Evolutionary conservation across 2,113 vertebrate species (phyloP), one percentile per base, ranked within the genome.

Genomic region (Myrmecobius fasciatus): DNA sequence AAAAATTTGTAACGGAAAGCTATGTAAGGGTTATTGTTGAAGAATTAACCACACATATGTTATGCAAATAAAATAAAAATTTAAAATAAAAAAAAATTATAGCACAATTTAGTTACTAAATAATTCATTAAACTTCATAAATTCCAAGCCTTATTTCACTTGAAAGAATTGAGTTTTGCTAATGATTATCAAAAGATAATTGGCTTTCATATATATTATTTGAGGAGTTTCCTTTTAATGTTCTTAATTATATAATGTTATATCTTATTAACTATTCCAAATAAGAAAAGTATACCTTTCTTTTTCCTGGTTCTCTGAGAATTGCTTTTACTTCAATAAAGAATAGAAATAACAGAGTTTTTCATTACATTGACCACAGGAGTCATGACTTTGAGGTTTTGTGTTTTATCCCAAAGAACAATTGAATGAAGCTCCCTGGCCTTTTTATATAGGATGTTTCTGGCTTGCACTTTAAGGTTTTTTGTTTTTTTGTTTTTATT

Each of bases 171-270:
- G 8, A 0, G 2, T 2, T 93, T 91, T 90, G 8, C 93, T 92
- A 91, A 89, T 93, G 53, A 93, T 60, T 56, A 92, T 94, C 0
- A 90, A 26, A 91, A 92, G 36, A 51, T n/a, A 91, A 92, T 90
- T 46, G 43, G n/a, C 36, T 22, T 75, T 43, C 43, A 43, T 24
- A 91, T 92, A 49, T 60, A 12, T 14, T 53, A 43, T 93, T 24
- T 9, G 0, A 52, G 88, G 14, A 96, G 43, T 11, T 89, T 90
- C 92, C 47, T 14, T 93, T 95, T 43, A 83, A 83, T 17, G 20
- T 0, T 89, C 5, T 93, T 56, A 52, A 20, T 36, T 46, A 52
- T 51, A 25, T 56, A 54, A 6, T 49, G 26, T 52, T 90, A 91
- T 56, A 2, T 43, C 43, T 92, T 48, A 51, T 91, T 96, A 53